phyloP scores from a whole-genome alignment of 2,797 vertebrate species.

The Pantherophis vulpinus region DNA sequence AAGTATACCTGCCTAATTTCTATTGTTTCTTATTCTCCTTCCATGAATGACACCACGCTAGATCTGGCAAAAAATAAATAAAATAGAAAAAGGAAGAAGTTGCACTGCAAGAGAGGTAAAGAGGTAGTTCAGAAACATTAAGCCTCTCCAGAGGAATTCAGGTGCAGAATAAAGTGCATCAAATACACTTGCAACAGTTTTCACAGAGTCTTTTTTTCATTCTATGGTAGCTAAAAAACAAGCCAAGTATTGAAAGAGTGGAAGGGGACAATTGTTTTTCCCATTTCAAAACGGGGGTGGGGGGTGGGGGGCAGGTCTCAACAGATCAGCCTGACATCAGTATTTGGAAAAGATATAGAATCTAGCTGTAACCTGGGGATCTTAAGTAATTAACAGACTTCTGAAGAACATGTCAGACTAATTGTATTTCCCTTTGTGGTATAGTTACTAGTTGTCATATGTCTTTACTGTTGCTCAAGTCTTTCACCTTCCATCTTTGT shows the following conservation, averaged over 20 bases:
- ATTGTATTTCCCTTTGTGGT: background rate
- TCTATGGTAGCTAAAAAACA: background rate
- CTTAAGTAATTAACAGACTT: background rate
- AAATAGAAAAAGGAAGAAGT: background rate
- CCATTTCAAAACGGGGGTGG: background rate
- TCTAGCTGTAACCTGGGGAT: background rate
- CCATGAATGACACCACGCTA: background rate
- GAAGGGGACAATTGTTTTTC: background rate
- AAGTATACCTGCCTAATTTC: background rate
- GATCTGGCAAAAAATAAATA: background rate
- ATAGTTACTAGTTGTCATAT: background rate
- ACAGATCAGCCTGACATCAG: background rate
- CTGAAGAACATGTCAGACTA: background rate
- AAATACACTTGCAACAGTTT: background rate
- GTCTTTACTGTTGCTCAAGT: background rate
- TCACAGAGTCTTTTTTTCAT: background rate
- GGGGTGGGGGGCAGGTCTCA: background rate
- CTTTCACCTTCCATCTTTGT: background rate
- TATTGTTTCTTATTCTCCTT: background rate
- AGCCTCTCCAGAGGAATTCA: background rate
- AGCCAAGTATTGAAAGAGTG: background rate
- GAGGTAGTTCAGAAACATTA: background rate
- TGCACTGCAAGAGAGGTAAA: background rate
- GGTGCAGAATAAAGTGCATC: background rate
- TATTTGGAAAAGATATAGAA: background rate